Evolutionary conservation across 2,113 vertebrate species (phyloP).

Genomic region (Anhinga anhinga): DNA sequence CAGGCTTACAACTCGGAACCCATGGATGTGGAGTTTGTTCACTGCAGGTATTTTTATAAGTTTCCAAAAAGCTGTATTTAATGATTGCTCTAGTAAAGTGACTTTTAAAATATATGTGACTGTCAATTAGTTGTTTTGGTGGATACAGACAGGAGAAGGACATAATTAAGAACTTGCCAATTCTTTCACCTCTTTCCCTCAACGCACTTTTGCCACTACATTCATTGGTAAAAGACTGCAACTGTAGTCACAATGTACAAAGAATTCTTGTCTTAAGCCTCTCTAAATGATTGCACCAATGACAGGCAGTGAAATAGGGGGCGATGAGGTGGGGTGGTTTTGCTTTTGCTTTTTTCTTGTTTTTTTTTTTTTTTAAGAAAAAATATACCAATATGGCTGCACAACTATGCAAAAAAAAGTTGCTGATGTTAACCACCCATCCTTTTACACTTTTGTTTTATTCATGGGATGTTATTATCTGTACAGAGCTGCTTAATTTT

Average conservation of each 20-base stretch:
- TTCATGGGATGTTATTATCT: background rate
- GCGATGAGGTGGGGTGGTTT: background rate
- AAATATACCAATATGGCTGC: background rate
- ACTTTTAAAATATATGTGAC: background rate
- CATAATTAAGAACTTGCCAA: background rate
- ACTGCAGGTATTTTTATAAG: slow-evolving; percentile 78
- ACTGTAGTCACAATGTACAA: background rate
- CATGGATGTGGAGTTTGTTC: slow-evolving; percentile 90
- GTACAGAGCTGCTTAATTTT: background rate
- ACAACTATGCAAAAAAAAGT: background rate
- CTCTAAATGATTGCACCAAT: background rate
- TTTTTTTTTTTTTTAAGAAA: background rate
- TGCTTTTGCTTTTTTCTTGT: background rate
- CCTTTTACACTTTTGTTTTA: background rate
- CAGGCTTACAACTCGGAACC: slow-evolving; percentile 85
- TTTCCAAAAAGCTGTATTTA: background rate
- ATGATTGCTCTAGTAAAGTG: background rate
- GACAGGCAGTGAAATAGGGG: background rate
- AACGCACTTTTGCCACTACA: background rate
- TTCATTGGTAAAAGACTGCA: background rate
- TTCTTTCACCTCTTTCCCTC: background rate
- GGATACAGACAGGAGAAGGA: background rate
- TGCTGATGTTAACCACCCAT: background rate
- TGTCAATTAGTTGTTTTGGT: background rate
- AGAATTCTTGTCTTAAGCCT: background rate